Percentiles rank a stretch among this genome's conserved stretches.
These are phyloP conservation scores for Oreochromis aureus DNA, from an alignment of 2,113 vertebrate genomes.

Conservation along the genomic window DNA sequence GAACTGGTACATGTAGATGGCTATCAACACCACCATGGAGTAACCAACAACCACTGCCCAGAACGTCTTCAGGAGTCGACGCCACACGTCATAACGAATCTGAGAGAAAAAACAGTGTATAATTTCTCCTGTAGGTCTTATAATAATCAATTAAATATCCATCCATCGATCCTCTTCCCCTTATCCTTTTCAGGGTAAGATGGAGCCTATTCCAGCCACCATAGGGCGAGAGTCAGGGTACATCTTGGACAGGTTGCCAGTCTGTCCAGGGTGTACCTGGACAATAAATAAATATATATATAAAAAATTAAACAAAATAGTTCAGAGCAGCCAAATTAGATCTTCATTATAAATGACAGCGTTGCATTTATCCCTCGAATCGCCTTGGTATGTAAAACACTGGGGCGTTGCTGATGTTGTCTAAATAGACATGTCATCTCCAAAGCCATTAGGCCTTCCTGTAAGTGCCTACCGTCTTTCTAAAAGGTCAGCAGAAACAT, in stretches of 20 bases:
- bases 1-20: constrained; percentile 78
- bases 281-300: not conserved
- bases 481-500: constrained; percentile 62
- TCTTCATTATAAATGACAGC: not conserved
- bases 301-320: not conserved
- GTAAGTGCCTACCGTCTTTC: constrained; percentile 49
- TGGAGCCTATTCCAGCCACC: not conserved
- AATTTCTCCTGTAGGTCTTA: not conserved
- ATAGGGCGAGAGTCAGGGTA: not conserved
- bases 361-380: not conserved
- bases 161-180: not conserved
- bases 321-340: not conserved
- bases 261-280: not conserved
- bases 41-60: constrained; percentile 74
- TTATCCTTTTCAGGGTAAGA: not conserved
- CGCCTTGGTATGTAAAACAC: constrained; percentile 4
- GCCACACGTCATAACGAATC: constrained; percentile 67
- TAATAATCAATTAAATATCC: not conserved
- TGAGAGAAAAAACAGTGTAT: not conserved
- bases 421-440: constrained; percentile 8
- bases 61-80: constrained; percentile 69
- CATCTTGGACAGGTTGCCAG: not conserved
- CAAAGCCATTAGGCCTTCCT: constrained; percentile 48
- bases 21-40: constrained; percentile 73
- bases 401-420: constrained; percentile 26